phyloP scores from a whole-genome alignment of 2,797 vertebrate species.

The Rhynchonycteris naso region DNA sequence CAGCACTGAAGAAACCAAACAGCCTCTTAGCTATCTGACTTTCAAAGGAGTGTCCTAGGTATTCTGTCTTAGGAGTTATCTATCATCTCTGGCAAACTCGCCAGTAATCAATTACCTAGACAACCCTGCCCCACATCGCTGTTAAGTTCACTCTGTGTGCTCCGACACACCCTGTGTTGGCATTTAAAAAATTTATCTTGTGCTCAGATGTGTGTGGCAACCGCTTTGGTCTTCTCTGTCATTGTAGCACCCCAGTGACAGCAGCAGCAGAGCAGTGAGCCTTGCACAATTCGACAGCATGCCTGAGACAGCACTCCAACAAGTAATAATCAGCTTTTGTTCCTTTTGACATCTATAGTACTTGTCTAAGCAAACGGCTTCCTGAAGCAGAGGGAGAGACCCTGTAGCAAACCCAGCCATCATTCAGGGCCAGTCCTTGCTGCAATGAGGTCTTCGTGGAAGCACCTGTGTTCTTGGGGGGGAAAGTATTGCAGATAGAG shows the following conservation, averaged over 20 bases:
- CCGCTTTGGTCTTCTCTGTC: not conserved
- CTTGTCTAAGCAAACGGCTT: slow-evolving; percentile 47
- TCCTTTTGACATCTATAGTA: not conserved
- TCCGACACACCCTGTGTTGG: slow-evolving; percentile 50
- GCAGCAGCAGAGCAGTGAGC: not conserved
- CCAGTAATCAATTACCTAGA: slow-evolving; percentile 13
- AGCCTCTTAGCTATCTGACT: slow-evolving; percentile 16
- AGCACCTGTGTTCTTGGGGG: not conserved
- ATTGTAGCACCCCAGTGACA: slow-evolving; percentile 35
- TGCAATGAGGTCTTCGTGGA: not conserved
- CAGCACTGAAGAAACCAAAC: not conserved
- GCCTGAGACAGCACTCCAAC: slow-evolving; percentile 48
- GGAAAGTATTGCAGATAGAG: not conserved
- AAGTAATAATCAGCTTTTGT: slow-evolving; percentile 26
- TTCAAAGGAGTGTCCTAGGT: slow-evolving; percentile 19
- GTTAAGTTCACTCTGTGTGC: slow-evolving; percentile 4
- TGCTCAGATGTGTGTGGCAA: slow-evolving; percentile 36
- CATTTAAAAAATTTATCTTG: slow-evolving; percentile 53
- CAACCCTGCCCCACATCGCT: slow-evolving; percentile 26
- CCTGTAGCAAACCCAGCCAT: not conserved
- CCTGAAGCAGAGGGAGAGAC: slow-evolving; percentile 6
- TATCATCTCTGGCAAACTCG: slow-evolving; percentile 17
- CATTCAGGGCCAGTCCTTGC: slow-evolving; percentile 2
- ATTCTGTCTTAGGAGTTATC: not conserved
- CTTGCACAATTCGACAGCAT: not conserved